A percentile compares a stretch with the other conserved stretches of the same genome.
These are phyloP conservation scores for Silurus meridionalis DNA, from an alignment of 2,113 vertebrate genomes.

Conservation along the genomic window DNA sequence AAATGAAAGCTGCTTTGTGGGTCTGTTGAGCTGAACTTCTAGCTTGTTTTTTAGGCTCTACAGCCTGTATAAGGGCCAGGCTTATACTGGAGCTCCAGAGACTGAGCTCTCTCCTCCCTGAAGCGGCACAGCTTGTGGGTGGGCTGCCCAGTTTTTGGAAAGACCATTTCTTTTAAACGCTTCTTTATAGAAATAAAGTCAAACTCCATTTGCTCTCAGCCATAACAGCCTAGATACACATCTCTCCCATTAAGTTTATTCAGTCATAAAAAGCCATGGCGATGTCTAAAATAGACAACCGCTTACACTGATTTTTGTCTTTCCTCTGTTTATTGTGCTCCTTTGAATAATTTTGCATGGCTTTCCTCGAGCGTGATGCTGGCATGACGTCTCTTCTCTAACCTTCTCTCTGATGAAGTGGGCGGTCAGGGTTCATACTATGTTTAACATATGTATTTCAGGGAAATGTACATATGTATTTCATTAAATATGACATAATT, in stretches of 20 bases:
- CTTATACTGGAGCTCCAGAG: constrained; percentile 56
- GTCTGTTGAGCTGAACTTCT: neutral
- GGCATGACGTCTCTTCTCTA: neutral
- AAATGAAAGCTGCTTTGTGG: neutral
- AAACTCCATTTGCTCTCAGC: constrained; percentile 26
- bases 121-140: constrained; percentile 61
- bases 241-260: neutral
- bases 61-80: constrained; percentile 43
- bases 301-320: neutral
- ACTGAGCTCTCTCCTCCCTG: constrained; percentile 44
- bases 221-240: constrained; percentile 18
- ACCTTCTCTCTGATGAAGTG: neutral
- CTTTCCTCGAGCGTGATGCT: neutral
- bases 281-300: neutral
- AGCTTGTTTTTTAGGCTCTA: neutral
- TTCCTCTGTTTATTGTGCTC: neutral
- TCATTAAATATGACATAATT: neutral
- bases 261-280: neutral
- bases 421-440: neutral
- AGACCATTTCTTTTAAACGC: constrained; percentile 41
- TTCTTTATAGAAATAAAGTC: constrained; percentile 51
- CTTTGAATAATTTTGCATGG: neutral
- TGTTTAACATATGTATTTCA: neutral
- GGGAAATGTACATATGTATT: neutral
- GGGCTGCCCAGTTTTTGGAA: constrained; percentile 50